Evolutionary conservation across 2,113 vertebrate genomes (phyloP).

Genomic region (Excalfactoria chinensis): DNA sequence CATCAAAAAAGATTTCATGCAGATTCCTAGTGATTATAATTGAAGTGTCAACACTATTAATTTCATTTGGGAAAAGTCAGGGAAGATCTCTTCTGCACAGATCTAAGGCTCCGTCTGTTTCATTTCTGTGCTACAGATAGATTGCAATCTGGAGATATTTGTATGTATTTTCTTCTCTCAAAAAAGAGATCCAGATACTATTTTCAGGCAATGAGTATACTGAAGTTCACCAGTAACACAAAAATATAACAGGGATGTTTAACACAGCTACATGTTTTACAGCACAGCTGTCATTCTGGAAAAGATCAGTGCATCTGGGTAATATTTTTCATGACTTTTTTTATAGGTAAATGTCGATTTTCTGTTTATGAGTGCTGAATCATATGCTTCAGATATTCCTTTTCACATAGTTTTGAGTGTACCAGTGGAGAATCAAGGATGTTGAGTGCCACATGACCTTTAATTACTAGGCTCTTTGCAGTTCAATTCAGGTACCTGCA

Average conservation of each 20-base stretch:
- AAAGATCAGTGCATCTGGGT: neutral
- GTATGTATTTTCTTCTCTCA: neutral
- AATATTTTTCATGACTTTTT: neutral
- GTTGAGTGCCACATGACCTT: neutral
- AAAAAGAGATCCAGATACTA: neutral
- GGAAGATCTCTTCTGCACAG: neutral
- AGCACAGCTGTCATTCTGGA: accelerated
- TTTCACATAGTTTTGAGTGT: neutral
- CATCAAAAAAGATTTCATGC: neutral
- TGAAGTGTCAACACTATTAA: conserved; percentile 13
- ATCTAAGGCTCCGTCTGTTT: neutral
- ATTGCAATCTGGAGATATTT: neutral
- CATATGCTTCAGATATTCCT: neutral
- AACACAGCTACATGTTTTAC: neutral
- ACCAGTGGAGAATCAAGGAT: neutral
- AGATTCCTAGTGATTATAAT: neutral
- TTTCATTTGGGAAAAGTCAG: neutral
- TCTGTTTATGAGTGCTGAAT: neutral
- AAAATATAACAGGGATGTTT: neutral
- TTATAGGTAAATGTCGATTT: neutral
- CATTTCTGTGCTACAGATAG: neutral
- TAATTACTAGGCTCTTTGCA: neutral
- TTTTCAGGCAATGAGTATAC: accelerated
- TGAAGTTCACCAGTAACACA: neutral
- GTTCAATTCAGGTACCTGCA: neutral